A percentile compares a stretch with the other conserved stretches of the same genome.
Evolutionary conservation across 2,797 vertebrate genomes (phyloP).

Genomic region (Argya squamiceps): DNA sequence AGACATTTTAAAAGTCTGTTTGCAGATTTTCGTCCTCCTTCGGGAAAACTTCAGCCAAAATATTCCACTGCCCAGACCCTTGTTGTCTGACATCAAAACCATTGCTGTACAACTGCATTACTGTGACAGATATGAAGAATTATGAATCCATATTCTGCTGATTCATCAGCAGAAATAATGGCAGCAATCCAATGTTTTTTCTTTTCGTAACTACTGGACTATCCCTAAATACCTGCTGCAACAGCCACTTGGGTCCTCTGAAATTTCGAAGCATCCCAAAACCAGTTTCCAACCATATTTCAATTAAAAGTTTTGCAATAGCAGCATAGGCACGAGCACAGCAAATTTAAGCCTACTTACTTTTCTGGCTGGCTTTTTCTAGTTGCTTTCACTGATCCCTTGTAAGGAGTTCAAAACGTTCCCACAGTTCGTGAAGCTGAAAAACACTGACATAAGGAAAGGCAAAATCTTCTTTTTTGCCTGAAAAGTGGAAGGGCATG

Average conservation of each 20-base stretch:
- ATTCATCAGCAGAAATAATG: not conserved
- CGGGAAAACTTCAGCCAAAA: not conserved
- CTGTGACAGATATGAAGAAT: not conserved
- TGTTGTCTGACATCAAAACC: not conserved
- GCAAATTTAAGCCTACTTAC: not conserved
- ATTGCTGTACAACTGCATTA: not conserved
- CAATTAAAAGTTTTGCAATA: not conserved
- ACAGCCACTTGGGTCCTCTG: not conserved
- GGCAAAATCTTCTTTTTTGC: not conserved
- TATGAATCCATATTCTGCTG: not conserved
- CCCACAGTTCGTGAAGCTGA: not conserved
- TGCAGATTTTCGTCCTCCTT: not conserved
- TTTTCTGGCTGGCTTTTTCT: not conserved
- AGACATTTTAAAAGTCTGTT: not conserved
- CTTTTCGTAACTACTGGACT: not conserved
- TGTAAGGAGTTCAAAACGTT: not conserved
- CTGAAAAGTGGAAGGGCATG: accelerated
- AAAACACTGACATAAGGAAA: not conserved
- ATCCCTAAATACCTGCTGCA: not conserved
- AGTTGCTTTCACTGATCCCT: not conserved
- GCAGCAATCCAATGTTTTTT: not conserved
- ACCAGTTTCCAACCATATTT: not conserved
- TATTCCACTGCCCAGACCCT: not conserved
- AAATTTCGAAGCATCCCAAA: not conserved
- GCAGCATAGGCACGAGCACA: not conserved